These are phyloP conservation scores for Eretmochelys imbricata DNA, from an alignment of 2,113 vertebrate species.

Conservation along the genomic window DNA sequence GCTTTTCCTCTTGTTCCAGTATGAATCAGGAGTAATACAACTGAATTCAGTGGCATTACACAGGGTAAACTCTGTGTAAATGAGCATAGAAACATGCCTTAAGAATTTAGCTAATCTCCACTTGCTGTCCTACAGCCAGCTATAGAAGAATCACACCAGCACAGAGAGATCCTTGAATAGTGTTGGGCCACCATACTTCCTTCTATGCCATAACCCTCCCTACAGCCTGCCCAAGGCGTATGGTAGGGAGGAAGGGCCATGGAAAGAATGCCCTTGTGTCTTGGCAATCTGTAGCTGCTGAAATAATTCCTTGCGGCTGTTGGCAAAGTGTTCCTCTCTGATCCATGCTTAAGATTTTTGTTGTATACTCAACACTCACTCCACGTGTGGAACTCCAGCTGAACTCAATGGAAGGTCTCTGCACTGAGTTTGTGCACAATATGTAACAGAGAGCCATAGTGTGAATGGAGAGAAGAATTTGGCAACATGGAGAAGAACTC, in stretches of 20 bases:
- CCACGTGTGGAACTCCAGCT: conserved; percentile 68
- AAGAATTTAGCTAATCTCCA: neutral
- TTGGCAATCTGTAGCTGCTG: neutral
- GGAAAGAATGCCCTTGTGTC: rapidly evolving
- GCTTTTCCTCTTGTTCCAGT: conserved; percentile 9
- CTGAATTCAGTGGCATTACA: rapidly evolving
- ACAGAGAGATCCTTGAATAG: neutral
- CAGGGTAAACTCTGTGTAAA: neutral
- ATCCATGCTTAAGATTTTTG: conserved; percentile 60
- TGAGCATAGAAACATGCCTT: neutral
- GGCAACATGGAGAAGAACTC: conserved; percentile 62
- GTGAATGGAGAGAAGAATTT: conserved; percentile 61
- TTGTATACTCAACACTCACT: conserved; percentile 40
- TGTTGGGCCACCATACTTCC: rapidly evolving
- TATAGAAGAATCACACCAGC: neutral
- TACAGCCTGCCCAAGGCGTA: neutral
- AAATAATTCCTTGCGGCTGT: conserved; percentile 9
- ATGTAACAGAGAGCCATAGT: conserved; percentile 28
- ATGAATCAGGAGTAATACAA: neutral
- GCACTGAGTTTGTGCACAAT: neutral
- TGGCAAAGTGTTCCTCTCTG: conserved; percentile 63
- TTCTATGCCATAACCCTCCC: neutral
- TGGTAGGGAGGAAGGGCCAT: neutral
- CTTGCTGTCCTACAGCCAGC: neutral
- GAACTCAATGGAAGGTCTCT: conserved; percentile 50